phyloP scores from a whole-genome alignment of 2,888 invertebrate genomes.

The Bruchidius siliquastri region DNA sequence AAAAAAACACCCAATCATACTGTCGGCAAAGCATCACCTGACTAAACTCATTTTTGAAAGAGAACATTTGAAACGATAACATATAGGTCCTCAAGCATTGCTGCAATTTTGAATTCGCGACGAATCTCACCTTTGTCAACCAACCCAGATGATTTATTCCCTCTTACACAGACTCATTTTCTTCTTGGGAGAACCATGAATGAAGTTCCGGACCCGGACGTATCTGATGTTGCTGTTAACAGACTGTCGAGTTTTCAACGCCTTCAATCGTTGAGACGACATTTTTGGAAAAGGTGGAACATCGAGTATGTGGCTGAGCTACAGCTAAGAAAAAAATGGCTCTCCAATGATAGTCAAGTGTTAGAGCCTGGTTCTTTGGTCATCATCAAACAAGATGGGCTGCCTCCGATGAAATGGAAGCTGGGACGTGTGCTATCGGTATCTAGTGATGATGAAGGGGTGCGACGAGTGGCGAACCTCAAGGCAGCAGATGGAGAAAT shows the following conservation, averaged over 20 bases:
- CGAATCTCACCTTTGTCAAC: constrained; percentile 1
- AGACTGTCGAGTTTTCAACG: background rate
- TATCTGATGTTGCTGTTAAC: background rate
- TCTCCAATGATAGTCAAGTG: background rate
- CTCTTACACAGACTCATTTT: constrained; percentile 5
- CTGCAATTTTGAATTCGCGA: constrained; percentile 2
- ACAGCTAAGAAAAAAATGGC: constrained; percentile 1
- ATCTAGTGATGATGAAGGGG: background rate
- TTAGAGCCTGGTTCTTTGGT: background rate
- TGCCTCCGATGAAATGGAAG: constrained; percentile 6
- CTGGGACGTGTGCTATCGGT: constrained; percentile 4
- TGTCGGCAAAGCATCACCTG: background rate
- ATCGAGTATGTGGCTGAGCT: background rate
- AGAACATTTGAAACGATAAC: constrained; percentile 1
- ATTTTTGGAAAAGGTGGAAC: constrained; percentile 4
- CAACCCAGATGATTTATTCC: constrained; percentile 1
- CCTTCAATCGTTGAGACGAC: background rate
- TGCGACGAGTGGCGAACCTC: background rate
- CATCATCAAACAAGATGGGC: constrained; percentile 3
- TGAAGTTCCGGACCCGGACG: background rate
- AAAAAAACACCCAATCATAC: constrained; percentile 2
- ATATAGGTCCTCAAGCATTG: background rate
- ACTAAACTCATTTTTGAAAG: too few relatives aligned
- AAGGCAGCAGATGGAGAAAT: background rate
- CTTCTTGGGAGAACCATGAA: constrained; percentile 1